A percentile compares a stretch with the other conserved stretches of the same genome.
These are phyloP conservation scores for Electrophaes corylata DNA, from an alignment of 2,888 invertebrate genomes.

Conservation along the genomic window DNA sequence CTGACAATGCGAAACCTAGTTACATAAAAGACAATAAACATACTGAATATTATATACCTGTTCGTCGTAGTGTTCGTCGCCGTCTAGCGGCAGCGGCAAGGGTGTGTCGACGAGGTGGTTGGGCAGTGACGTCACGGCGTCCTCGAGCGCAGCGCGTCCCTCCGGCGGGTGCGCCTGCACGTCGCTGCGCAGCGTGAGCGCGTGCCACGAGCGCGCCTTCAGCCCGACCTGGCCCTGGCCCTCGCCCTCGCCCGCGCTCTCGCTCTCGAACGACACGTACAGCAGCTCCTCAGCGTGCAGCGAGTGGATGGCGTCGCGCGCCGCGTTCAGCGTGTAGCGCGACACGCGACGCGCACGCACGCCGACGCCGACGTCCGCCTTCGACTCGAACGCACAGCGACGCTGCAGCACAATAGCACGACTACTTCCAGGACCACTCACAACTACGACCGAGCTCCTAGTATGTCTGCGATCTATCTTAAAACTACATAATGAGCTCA, in stretches of 20 bases:
- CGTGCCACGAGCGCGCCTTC: constrained; percentile 56
- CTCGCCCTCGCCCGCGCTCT: constrained; percentile 22
- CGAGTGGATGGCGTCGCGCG: constrained; percentile 41
- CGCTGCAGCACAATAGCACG: no score
- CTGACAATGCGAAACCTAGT: no score
- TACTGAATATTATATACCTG: no score
- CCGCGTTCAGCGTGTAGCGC: constrained; percentile 51
- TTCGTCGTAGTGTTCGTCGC: constrained; percentile 24
- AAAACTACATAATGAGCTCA: no score
- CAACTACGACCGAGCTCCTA: no score
- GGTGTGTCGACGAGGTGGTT: no score
- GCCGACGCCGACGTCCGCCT: constrained; percentile 14
- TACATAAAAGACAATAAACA: no score
- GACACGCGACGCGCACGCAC: constrained; percentile 52
- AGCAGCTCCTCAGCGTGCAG: constrained; percentile 63
- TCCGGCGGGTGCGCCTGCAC: constrained; percentile 17
- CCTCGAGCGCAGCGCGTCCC: constrained; percentile 20
- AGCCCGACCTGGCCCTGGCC: constrained; percentile 35
- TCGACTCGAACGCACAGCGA: constrained; percentile 41
- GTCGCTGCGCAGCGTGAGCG: constrained; percentile 33
- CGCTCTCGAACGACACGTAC: constrained; percentile 33
- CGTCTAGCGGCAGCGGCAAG: constrained; percentile 10
- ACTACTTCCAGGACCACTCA: no score
- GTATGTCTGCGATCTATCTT: no score
- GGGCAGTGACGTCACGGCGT: constrained; percentile 2